A percentile compares a stretch with the other conserved stretches of the same genome.
phyloP scores from a whole-genome alignment of 2,797 vertebrate genomes.

The Girardinus metallicus region DNA sequence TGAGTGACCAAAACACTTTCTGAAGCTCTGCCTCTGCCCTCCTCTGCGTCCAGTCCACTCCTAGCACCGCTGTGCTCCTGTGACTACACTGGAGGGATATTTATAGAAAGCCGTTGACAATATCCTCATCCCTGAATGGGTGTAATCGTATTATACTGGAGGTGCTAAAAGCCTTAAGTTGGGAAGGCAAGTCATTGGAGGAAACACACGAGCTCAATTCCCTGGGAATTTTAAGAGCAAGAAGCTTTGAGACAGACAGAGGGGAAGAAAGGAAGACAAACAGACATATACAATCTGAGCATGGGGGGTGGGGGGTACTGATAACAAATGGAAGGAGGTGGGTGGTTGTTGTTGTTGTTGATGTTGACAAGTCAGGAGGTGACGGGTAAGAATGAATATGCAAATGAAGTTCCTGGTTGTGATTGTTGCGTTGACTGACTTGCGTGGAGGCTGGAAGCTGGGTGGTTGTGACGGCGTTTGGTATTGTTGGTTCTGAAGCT shows the following conservation, averaged over 20 bases:
- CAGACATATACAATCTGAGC: slow-evolving; percentile 29
- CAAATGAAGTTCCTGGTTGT: slow-evolving; percentile 56
- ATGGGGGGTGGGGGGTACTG: slow-evolving; percentile 14
- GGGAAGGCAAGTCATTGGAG: slow-evolving; percentile 53
- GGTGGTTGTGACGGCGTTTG: slow-evolving; percentile 38
- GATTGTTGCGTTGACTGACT: slow-evolving; percentile 46
- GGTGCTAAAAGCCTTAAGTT: slow-evolving; percentile 72
- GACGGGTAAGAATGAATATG: slow-evolving; percentile 62
- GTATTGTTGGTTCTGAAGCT: slow-evolving; percentile 59
- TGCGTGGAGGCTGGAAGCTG: slow-evolving; percentile 31
- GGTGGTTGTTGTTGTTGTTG: slow-evolving; percentile 22
- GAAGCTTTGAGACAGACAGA: slow-evolving; percentile 39
- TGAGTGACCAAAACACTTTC: slow-evolving; percentile 72
- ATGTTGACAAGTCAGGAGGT: slow-evolving; percentile 40
- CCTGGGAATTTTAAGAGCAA: slow-evolving; percentile 21
- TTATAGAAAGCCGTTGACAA: slow-evolving; percentile 69
- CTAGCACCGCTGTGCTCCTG: slow-evolving; percentile 29
- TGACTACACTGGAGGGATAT: slow-evolving; percentile 49
- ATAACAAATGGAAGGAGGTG: slow-evolving; percentile 40
- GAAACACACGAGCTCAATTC: slow-evolving; percentile 39
- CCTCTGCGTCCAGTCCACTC: slow-evolving; percentile 37
- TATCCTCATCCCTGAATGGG: slow-evolving; percentile 67
- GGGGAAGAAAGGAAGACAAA: slow-evolving; percentile 36
- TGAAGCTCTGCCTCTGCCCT: slow-evolving; percentile 37
- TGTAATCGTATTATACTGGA: slow-evolving; percentile 74